Conservation (phyloP, 2,888 invertebrate genomes). For the Penaeus monodon region DNA sequence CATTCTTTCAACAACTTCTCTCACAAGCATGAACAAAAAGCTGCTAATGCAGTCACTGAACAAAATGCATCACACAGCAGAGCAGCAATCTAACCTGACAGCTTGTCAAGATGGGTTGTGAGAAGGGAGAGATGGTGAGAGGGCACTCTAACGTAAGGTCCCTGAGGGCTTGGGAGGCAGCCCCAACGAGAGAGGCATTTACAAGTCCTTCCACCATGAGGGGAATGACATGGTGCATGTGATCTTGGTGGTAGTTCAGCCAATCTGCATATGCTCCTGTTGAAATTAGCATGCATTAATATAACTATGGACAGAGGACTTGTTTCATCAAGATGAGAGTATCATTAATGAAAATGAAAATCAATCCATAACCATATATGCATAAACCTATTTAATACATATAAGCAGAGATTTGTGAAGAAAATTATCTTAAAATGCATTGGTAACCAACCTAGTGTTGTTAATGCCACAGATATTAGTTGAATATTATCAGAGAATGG, state of each 20-base stretch:
- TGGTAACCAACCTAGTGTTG: constrained; percentile 59
- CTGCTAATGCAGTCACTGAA: background rate
- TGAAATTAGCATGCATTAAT: constrained; percentile 29
- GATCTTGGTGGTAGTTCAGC: constrained; percentile 81
- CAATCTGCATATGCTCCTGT: constrained; percentile 87
- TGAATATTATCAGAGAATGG: constrained; percentile 64
- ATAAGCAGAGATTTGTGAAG: background rate
- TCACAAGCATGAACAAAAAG: too few relatives aligned
- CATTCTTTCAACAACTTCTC: too few relatives aligned
- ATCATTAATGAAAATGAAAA: background rate
- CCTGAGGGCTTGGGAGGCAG: constrained; percentile 89
- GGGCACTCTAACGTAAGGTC: constrained; percentile 88
- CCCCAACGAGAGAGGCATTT: constrained; percentile 79
- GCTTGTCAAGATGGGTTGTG: constrained; percentile 81
- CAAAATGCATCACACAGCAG: background rate
- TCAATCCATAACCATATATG: background rate
- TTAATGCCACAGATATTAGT: constrained; percentile 63
- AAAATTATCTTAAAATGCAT: background rate
- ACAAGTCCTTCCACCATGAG: constrained; percentile 78
- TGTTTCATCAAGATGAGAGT: background rate
- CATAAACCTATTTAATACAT: background rate
- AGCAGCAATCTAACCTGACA: constrained; percentile 69
- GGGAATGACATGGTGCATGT: constrained; percentile 79
- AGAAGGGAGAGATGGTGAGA: constrained; percentile 80
- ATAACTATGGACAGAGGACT: background rate